Conservation (phyloP, 2,797 vertebrate genomes). For the Siniperca scherzeri region DNA sequence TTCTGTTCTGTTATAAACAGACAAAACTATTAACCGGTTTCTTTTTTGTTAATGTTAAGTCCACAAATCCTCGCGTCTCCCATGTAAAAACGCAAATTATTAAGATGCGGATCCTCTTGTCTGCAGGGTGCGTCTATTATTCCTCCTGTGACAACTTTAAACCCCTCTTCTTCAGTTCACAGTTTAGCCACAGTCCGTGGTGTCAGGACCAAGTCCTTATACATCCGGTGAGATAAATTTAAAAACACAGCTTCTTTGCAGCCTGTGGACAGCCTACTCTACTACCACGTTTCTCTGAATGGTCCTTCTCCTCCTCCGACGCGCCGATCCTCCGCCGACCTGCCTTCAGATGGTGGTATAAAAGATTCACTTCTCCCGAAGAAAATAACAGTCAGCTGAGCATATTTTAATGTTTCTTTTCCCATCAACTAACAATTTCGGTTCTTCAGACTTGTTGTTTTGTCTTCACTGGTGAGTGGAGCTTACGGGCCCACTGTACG, state of each 20-base stretch:
- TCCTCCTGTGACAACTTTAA: constrained; percentile 74
- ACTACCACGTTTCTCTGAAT: constrained; percentile 51
- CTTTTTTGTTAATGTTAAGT: constrained; percentile 45
- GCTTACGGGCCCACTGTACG: constrained; percentile 75
- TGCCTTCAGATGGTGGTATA: constrained; percentile 43
- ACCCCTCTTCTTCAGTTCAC: constrained; percentile 45
- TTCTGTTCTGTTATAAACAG: constrained; percentile 6
- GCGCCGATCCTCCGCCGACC: constrained; percentile 71
- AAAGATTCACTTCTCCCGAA: constrained; percentile 56
- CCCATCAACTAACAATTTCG: constrained; percentile 32
- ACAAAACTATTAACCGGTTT: constrained; percentile 18
- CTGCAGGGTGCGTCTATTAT: constrained; percentile 69
- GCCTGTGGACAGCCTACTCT: constrained; percentile 38
- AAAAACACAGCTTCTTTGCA: constrained; percentile 37
- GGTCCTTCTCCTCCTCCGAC: constrained; percentile 57
- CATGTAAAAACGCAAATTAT: constrained; percentile 46
- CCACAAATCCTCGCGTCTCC: constrained; percentile 66
- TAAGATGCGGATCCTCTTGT: constrained; percentile 75
- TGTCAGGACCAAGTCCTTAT: constrained; percentile 51
- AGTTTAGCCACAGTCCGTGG: constrained; percentile 47
- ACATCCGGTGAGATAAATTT: constrained; percentile 57
- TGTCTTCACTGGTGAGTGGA: constrained; percentile 79
- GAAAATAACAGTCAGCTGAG: constrained; percentile 24
- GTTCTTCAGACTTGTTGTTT: constrained; percentile 68
- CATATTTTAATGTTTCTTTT: not conserved